Evolutionary conservation across 1,140 invertebrate species (phyloP).

Genomic region (Hermatobates lingyangjiaoensis): DNA sequence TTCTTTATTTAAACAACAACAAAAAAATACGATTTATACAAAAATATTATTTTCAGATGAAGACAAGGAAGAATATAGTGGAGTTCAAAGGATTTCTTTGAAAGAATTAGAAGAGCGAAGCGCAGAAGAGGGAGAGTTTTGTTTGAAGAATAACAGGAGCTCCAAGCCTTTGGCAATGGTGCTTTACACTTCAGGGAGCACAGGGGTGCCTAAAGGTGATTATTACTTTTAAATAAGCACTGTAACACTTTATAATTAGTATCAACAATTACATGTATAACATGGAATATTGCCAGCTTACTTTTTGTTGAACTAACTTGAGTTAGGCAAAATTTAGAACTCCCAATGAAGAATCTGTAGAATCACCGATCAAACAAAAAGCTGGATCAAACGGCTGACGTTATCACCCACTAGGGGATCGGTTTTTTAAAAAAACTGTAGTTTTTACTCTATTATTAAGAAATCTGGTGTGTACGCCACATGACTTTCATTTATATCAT

Average conservation of each 20-base stretch:
- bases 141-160: constrained; percentile 19
- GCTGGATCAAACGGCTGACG: no score
- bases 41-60: neutral
- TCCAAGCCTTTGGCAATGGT: constrained; percentile 40
- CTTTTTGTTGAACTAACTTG: neutral
- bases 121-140: constrained; percentile 21
- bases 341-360: no score
- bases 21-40: neutral
- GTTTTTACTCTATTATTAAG: no score
- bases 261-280: neutral
- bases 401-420: no score
- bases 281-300: neutral
- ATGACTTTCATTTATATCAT: no score
- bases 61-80: neutral
- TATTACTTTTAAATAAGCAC: constrained; percentile 1
- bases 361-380: no score
- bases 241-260: neutral
- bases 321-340: neutral
- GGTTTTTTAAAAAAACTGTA: no score
- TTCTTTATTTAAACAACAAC: neutral
- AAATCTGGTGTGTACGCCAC: no score
- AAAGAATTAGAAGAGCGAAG: constrained; percentile 28
- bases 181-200: constrained; percentile 83
- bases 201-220: constrained; percentile 74
- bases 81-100: constrained; percentile 23